Evolutionary conservation across 1,140 invertebrate genomes (phyloP), one percentile per base, ranked within the genome.

Genomic region (Papilio glaucus): DNA sequence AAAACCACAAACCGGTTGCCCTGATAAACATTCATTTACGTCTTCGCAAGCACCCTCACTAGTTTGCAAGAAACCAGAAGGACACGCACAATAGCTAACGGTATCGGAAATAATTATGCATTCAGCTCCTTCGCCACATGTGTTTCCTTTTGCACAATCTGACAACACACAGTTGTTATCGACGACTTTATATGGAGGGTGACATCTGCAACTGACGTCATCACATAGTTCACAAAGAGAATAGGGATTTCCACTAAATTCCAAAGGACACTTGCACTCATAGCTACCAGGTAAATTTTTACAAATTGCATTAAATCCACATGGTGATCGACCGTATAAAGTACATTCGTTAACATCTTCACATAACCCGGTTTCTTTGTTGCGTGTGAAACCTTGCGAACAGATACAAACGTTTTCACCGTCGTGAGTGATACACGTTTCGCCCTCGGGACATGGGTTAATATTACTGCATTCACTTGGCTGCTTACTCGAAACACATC

Each of bases 231-330:
- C 96, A 88, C 97, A 98, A 74, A 96, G 93, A 13, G 95, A 94
- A 84, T 97, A 98, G 7, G 97, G 97, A 93, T 98, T 98, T n/a
- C 97, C 97, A 81, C 96, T 96, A 82, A 96, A 98, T 8, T 97
- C 97, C 38, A 95, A 92, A 0, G 97, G 97, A 85, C 98, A 99
- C 80, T 97, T 96, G 83, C 98, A 98, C 90, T 98, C 97, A 85
- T 98, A 99, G 83, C 97, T 98, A n/a, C 98, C 98, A 0, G 97
- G 97, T 45, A 98, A 90, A 92, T 99, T 99, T 91, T 98, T 98
- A 85, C 98, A 98, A 53, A 98, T 95, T 1, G 97, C 97, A 88
- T 98, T 97, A 5, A 96, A 85, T 0, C 97, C 98, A 90, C 98
- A 98, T 3, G 96, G 95, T 0, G 95, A 95, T 75, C 96, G 96